Conservation (phyloP, 2,888 invertebrate genomes). For the Sarcophaga variegata region DNA sequence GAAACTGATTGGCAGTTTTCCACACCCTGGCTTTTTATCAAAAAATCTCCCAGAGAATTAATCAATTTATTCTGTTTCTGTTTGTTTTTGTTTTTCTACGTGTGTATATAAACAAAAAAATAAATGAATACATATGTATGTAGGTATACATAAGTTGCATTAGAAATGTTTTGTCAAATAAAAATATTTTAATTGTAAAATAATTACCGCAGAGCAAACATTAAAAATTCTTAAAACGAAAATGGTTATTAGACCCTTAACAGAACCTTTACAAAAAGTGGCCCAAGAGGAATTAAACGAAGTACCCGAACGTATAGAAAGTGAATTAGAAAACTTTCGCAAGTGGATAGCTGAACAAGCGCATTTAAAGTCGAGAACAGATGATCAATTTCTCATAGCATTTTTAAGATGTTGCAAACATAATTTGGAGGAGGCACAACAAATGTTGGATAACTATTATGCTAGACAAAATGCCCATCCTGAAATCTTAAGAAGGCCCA, state of each 20-base stretch:
- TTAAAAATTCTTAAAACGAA: not conserved
- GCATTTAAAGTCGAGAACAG: conserved; percentile 77
- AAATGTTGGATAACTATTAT: conserved; percentile 83
- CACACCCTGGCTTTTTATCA: too few relatives aligned
- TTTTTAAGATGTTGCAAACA: conserved; percentile 83
- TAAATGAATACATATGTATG: not conserved
- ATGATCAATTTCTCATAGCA: conserved; percentile 82
- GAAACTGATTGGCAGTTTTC: too few relatives aligned
- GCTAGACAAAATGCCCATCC: conserved; percentile 75
- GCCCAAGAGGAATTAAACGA: conserved; percentile 82
- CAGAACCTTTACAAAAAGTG: conserved; percentile 72
- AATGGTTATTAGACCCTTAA: conserved; percentile 60
- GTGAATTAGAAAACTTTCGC: conserved; percentile 78
- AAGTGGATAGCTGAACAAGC: conserved; percentile 82
- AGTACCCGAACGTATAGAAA: conserved; percentile 74
- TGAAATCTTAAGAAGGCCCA: conserved; percentile 38
- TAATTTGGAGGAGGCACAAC: conserved; percentile 82
- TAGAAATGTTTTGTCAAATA: conserved; percentile 4
- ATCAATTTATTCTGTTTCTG: too few relatives aligned
- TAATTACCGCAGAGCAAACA: conserved; percentile 10
- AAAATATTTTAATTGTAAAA: conserved; percentile 8
- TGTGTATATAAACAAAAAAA: not conserved
- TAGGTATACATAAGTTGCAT: not conserved
- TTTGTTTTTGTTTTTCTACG: too few relatives aligned
- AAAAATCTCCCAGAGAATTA: too few relatives aligned